Evolutionary conservation across 2,797 vertebrate species (phyloP).

Genomic region (Rousettus madagascariensis): DNA sequence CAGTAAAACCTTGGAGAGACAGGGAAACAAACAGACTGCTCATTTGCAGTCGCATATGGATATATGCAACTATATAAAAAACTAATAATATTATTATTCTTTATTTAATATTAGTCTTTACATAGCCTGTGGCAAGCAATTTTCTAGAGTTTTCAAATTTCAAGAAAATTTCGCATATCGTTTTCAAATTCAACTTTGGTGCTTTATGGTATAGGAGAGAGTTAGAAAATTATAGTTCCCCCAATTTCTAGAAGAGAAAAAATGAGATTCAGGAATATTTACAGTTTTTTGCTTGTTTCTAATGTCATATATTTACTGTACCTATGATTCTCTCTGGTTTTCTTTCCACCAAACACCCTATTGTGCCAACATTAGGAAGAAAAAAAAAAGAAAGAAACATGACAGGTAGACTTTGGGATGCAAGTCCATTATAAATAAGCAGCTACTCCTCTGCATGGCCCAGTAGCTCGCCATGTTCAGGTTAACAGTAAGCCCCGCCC

Average conservation of each 20-base stretch:
- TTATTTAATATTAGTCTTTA: too few species aligned
- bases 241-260: not conserved
- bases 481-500: not conserved
- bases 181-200: not conserved
- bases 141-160: not conserved
- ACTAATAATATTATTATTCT: not conserved
- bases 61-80: not conserved
- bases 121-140: not conserved
- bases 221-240: not conserved
- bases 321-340: not conserved
- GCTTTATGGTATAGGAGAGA: not conserved
- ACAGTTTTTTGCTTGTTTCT: not conserved
- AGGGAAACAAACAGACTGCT: not conserved
- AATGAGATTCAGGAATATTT: not conserved
- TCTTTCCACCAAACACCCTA: not conserved
- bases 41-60: not conserved
- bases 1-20: not conserved
- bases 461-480: not conserved
- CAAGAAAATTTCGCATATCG: not conserved
- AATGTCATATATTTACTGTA: not conserved
- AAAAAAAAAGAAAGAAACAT: not conserved
- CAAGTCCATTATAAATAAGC: too few species aligned
- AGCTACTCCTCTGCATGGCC: not conserved
- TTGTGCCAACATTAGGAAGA: not conserved
- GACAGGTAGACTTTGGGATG: not conserved